These are phyloP conservation scores for Papilio dardanus DNA, from an alignment of 1,140 invertebrate genomes.

Conservation along the genomic window DNA sequence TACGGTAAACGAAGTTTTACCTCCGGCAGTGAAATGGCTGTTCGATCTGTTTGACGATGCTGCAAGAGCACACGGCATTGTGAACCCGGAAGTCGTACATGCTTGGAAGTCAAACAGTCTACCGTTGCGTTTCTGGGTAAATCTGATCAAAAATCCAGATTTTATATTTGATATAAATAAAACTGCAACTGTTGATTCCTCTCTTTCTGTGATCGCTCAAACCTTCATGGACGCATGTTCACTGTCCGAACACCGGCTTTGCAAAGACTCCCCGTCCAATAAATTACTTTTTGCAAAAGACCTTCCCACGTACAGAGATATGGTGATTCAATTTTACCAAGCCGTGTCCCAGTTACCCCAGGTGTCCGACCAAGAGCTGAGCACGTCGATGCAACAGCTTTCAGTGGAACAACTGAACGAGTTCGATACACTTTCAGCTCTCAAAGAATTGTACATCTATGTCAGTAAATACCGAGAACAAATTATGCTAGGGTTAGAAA, in stretches of 20 bases:
- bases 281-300: conserved; percentile 97
- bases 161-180: conserved; percentile 98
- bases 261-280: conserved; percentile 97
- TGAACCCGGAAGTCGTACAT: conserved; percentile 93
- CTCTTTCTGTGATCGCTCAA: conserved; percentile 96
- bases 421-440: conserved; percentile 94
- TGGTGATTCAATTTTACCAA: conserved; percentile 94
- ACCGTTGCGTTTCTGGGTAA: conserved; percentile 97
- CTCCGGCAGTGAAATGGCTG: conserved; percentile 96
- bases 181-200: conserved; percentile 95
- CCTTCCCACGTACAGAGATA: conserved; percentile 93
- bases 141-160: conserved; percentile 98
- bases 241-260: conserved; percentile 92
- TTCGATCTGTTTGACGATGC: conserved; percentile 97
- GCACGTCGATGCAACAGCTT: conserved; percentile 94
- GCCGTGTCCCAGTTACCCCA: conserved; percentile 92
- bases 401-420: conserved; percentile 93
- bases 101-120: conserved; percentile 98
- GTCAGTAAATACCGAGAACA: conserved; percentile 96
- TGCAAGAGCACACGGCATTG: conserved; percentile 91
- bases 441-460: conserved; percentile 97
- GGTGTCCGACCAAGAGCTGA: conserved; percentile 96
- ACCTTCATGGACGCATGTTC: conserved; percentile 98
- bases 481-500: conserved; percentile 93
- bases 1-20: conserved; percentile 94